Base-by-base conservation (phyloP, 2,888 invertebrate genomes). In the Agrochola litura region DNA sequence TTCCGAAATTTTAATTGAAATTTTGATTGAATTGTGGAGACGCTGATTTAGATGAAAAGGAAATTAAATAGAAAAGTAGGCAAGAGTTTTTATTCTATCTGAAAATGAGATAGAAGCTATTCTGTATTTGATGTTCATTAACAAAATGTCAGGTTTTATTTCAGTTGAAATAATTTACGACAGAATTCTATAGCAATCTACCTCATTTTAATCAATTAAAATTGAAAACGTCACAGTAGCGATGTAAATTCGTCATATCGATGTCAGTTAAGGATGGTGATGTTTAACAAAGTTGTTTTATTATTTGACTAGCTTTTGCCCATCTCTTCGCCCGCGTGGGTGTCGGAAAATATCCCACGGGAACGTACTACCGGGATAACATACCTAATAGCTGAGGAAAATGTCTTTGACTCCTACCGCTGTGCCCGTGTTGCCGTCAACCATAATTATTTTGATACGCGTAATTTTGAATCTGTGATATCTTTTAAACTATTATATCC, bases 1-100 rank as follows among this genome's bases (percentile, higher is more conserved):
- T 61, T 64, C 56, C 25, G 68, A 14, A 37, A 80, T 74, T 68
- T 22, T 8, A 68, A 68, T n/a, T n/a, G n/a, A n/a, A n/a, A n/a
- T n/a, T n/a, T n/a, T 63, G 25, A 68, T 54, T 46, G 56, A 68
- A n/a, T 74, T 64, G 58, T 63, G 56, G 56, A 64, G 22, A 58
- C 22, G 19, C 46, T 58, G 67, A 73, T 67, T 67, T 41, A 25
- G n/a, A 43, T 69, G 77, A 65, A 52, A 64, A 65, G 49, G 43
- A 52, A 77, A 70, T 61, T 60, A 30, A 64, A 77, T 49, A 19
- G 19, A 1, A 49, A 66, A 5, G 10, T 49, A 5, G 25, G 25
- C 4, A 43, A 5, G 5, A 37, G 19, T 68, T 80, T 54, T 68
- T 67, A 43, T 64, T 66, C 1, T n/a, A 25, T 67, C n/a, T 30